phyloP scores from a whole-genome alignment of 2,888 invertebrate species.

The Unio pictorum region DNA sequence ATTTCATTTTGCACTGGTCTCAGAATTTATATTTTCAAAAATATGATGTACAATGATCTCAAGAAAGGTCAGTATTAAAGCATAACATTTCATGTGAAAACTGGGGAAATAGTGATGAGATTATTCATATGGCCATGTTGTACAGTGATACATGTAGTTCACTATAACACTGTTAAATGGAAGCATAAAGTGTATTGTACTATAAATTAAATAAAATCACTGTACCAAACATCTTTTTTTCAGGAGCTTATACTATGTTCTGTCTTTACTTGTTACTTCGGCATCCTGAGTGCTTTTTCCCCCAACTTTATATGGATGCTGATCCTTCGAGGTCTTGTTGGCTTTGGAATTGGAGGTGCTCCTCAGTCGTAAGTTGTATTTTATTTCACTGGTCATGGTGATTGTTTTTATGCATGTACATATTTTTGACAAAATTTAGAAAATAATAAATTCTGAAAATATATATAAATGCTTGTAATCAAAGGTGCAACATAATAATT shows the following conservation, averaged over 20 bases:
- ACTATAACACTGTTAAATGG: too few relatives aligned
- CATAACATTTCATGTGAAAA: too few relatives aligned
- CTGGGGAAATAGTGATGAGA: too few relatives aligned
- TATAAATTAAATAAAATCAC: background rate
- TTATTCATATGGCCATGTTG: too few relatives aligned
- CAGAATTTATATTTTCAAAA: too few relatives aligned
- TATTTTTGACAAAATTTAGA: background rate
- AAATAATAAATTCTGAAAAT: background rate
- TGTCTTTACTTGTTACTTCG: conserved; percentile 91
- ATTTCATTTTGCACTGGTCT: too few relatives aligned
- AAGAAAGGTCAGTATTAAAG: too few relatives aligned
- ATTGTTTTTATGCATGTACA: background rate
- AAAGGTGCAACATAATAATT: too few relatives aligned
- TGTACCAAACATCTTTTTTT: conserved; percentile 44
- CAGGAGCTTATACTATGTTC: conserved; percentile 92
- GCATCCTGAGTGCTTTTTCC: conserved; percentile 89
- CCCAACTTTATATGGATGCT: conserved; percentile 93
- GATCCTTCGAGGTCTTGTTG: conserved; percentile 90
- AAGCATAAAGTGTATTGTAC: too few relatives aligned
- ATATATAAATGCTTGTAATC: too few relatives aligned
- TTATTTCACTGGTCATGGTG: background rate
- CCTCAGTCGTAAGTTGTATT: conserved; percentile 91
- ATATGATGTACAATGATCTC: too few relatives aligned
- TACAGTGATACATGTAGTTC: too few relatives aligned
- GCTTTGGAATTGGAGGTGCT: conserved; percentile 96